Evolutionary conservation across 2,888 invertebrate species (phyloP).

Genomic region (Bombylius discolor): DNA sequence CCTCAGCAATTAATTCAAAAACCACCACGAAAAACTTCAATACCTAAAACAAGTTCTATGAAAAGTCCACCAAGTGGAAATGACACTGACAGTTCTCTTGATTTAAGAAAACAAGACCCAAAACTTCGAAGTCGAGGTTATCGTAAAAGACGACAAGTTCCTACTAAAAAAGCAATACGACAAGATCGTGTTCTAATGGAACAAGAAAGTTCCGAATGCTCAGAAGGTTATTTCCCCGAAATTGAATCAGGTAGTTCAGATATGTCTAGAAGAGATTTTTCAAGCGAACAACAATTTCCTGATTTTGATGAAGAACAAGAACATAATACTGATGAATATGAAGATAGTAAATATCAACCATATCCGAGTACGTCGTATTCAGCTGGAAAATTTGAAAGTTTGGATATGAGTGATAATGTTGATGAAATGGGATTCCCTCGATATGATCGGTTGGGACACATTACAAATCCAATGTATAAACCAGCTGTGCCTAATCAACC

Average conservation of each 20-base stretch:
- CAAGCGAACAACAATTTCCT: slow-evolving; percentile 24
- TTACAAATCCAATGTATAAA: slow-evolving; percentile 32
- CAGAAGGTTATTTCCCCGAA: slow-evolving; percentile 56
- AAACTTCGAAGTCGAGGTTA: slow-evolving; percentile 55
- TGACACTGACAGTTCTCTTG: slow-evolving; percentile 58
- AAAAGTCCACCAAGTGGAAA: slow-evolving; percentile 63
- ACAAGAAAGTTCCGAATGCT: slow-evolving; percentile 51
- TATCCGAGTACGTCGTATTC: slow-evolving; percentile 27
- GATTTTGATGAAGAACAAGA: slow-evolving; percentile 37
- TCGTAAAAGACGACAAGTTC: slow-evolving; percentile 49
- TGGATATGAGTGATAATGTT: slow-evolving; percentile 49
- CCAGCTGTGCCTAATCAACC: slow-evolving; percentile 31
- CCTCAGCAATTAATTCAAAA: slow-evolving; percentile 49
- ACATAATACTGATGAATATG: slow-evolving; percentile 41
- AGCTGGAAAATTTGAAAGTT: slow-evolving; percentile 41
- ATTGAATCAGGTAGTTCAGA: slow-evolving; percentile 49
- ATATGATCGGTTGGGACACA: slow-evolving; percentile 46
- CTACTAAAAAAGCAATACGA: slow-evolving; percentile 29
- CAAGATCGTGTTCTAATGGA: slow-evolving; percentile 31
- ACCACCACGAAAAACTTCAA: slow-evolving; percentile 49
- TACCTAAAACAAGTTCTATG: slow-evolving; percentile 46
- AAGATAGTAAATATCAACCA: slow-evolving; percentile 40
- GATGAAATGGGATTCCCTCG: slow-evolving; percentile 54
- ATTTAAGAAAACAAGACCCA: slow-evolving; percentile 49
- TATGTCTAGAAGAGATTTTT: slow-evolving; percentile 41